These are phyloP conservation scores for Danio tinwini DNA, from an alignment of 2,797 vertebrate genomes.

Conservation along the genomic window DNA sequence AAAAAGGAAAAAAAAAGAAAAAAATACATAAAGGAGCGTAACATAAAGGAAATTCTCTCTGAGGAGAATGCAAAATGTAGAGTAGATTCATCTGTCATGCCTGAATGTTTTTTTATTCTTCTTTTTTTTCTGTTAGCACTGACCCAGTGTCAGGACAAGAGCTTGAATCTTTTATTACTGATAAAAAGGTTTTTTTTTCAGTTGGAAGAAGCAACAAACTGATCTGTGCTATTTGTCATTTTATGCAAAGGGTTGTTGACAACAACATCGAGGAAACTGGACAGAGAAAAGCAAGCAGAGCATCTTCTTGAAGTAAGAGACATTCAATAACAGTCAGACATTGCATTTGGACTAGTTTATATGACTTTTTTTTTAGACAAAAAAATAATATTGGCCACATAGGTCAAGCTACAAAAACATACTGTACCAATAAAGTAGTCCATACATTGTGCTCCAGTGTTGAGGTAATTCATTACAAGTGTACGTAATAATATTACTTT, in stretches of 20 bases:
- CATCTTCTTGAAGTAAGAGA: conserved; percentile 82
- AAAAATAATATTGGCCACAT: neutral
- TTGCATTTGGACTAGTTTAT: neutral
- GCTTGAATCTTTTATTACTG: conserved; percentile 39
- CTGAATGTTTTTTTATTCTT: neutral
- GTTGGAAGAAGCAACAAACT: neutral
- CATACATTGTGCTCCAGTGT: neutral
- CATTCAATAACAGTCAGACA: neutral
- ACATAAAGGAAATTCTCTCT: neutral
- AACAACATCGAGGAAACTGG: conserved; percentile 84
- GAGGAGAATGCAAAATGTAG: conserved; percentile 6
- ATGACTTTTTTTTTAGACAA: neutral
- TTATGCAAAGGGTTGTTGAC: conserved; percentile 78
- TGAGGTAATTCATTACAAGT: no score
- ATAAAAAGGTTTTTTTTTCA: neutral
- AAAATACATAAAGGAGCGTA: neutral
- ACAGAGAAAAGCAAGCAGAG: conserved; percentile 84
- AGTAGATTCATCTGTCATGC: neutral
- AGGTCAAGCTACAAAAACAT: neutral
- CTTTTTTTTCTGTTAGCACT: neutral
- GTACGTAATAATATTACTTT: no score
- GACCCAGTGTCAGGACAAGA: conserved; percentile 14
- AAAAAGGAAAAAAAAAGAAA: no score
- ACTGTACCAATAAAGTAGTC: neutral
- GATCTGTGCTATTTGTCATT: conserved; percentile 11